Percentiles rank a stretch among this genome's conserved stretches.
phyloP scores from a whole-genome alignment of 2,797 vertebrate species.

The Pelochelys cantorii region DNA sequence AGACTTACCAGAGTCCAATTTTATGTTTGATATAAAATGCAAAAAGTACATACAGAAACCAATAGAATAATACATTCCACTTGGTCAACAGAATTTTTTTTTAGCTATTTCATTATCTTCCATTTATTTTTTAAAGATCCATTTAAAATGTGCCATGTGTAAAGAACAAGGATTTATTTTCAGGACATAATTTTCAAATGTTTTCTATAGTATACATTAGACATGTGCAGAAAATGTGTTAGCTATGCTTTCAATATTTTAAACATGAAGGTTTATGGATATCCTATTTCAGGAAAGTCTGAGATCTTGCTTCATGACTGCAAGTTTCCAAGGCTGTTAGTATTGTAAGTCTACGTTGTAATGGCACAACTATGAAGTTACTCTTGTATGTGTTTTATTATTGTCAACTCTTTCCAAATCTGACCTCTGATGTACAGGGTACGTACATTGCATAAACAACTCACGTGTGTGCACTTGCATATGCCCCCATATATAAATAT shows the following conservation, averaged over 20 bases:
- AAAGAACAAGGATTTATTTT: not conserved
- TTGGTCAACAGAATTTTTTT: conserved; percentile 20
- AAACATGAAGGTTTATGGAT: not conserved
- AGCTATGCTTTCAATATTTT: not conserved
- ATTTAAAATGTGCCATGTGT: not conserved
- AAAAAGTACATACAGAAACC: conserved; percentile 19
- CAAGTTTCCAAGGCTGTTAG: not conserved
- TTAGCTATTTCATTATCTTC: not conserved
- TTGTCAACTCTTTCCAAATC: not conserved
- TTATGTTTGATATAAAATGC: conserved; percentile 21
- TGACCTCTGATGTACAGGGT: not conserved
- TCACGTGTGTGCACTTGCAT: fast-evolving
- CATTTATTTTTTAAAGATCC: not conserved
- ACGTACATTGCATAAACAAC: not conserved
- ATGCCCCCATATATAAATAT: not conserved
- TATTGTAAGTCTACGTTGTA: not conserved
- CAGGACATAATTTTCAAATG: not conserved
- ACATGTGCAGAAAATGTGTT: not conserved
- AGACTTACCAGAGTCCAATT: conserved; percentile 8
- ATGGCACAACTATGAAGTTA: not conserved
- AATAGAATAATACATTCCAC: conserved; percentile 15
- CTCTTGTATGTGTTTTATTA: not conserved
- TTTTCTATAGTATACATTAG: not conserved
- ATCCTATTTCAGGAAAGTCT: not conserved
- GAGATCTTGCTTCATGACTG: conserved; percentile 17